A percentile compares a stretch with the other conserved stretches of the same genome.
phyloP scores from a whole-genome alignment of 2,113 vertebrate species.

The Solenodon paradoxus region DNA sequence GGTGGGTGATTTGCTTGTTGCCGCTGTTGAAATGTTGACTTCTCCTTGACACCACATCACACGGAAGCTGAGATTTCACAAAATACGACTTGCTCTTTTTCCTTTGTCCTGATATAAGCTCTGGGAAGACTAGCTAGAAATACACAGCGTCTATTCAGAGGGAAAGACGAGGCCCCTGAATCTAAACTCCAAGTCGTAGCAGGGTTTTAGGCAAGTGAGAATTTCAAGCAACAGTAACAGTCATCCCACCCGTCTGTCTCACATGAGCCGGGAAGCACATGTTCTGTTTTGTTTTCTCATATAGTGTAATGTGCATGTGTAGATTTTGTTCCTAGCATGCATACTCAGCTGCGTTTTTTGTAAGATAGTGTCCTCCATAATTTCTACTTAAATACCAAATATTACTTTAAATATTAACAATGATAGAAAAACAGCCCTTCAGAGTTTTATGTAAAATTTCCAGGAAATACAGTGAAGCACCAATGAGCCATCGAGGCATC shows the following conservation, averaged over 20 bases:
- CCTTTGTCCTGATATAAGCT: neutral
- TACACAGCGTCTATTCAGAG: neutral
- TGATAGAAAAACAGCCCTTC: neutral
- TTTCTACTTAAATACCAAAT: neutral
- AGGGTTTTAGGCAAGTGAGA: neutral
- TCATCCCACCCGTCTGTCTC: neutral
- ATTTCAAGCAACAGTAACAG: neutral
- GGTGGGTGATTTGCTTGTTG: no score
- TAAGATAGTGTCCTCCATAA: neutral
- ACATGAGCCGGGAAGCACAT: neutral
- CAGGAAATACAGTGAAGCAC: neutral
- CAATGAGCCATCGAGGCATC: neutral
- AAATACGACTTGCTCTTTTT: neutral
- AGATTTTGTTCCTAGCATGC: neutral
- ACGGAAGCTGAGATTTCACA: neutral
- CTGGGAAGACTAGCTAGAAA: neutral
- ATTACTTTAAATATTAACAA: neutral
- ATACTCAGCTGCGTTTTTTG: neutral
- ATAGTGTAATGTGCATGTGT: neutral
- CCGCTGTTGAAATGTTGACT: neutral
- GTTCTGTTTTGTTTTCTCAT: neutral
- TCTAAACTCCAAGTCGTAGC: conserved; percentile 16
- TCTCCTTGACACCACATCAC: neutral
- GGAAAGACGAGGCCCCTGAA: no score
- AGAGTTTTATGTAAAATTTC: conserved; percentile 20